Evolutionary conservation across 2,113 vertebrate genomes (phyloP).

Genomic region (Phalacrocorax brasilianus): DNA sequence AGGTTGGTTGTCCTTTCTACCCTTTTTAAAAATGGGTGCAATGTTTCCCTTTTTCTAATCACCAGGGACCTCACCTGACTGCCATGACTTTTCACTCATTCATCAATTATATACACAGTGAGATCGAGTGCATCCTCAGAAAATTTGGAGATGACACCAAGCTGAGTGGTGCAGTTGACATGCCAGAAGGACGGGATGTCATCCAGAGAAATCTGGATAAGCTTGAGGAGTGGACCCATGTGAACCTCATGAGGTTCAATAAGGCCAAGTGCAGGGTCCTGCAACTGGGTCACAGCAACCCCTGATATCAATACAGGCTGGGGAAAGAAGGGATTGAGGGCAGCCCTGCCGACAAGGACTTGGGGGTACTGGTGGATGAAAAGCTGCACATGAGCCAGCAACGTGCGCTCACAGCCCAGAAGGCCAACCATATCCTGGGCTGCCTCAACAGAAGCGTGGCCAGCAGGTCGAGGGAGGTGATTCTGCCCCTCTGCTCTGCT

Average conservation of each 20-base stretch:
- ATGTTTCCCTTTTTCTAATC: not conserved
- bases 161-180: accelerated
- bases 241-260: not conserved
- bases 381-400: too few relatives aligned
- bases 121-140: not conserved
- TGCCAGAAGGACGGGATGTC: accelerated
- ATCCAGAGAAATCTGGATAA: not conserved
- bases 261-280: not conserved
- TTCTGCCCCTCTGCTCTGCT: not conserved
- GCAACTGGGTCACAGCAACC: accelerated
- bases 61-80: not conserved
- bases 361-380: not conserved
- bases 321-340: not conserved
- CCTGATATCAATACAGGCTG: accelerated
- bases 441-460: not conserved
- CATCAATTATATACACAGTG: not conserved
- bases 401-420: not conserved
- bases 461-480: not conserved
- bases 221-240: not conserved
- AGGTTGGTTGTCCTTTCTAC: not conserved
- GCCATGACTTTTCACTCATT: not conserved
- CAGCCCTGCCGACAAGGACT: not conserved
- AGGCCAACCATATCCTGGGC: not conserved
- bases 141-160: not conserved
- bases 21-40: not conserved